phyloP scores from a whole-genome alignment of 2,888 invertebrate genomes.

The Aphelenchoides bicaudatus region DNA sequence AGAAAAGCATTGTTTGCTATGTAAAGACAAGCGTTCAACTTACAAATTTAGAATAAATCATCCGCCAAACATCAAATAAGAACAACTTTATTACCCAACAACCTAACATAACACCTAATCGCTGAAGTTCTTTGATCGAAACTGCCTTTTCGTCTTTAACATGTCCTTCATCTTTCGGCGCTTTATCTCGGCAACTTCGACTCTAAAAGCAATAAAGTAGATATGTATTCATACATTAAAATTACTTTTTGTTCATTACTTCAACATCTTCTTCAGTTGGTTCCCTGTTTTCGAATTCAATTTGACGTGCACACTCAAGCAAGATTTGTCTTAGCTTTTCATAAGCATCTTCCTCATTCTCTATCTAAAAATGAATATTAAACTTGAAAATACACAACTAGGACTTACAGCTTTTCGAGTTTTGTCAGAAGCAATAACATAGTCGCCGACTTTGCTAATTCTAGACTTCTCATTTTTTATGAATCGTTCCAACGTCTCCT shows the following conservation, averaged over 20 bases:
- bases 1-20: no score
- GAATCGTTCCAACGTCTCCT: constrained; percentile 24
- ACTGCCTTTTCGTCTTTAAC: background rate
- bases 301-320: constrained; percentile 20
- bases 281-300: constrained; percentile 14
- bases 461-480: constrained; percentile 19
- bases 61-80: background rate
- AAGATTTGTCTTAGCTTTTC: constrained; percentile 28
- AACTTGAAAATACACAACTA: no score
- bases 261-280: constrained; percentile 30
- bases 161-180: constrained; percentile 1
- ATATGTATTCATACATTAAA: background rate
- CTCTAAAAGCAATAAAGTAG: background rate
- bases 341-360: constrained; percentile 40
- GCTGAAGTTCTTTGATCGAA: constrained; percentile 1
- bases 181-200: background rate
- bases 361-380: constrained; percentile 30
- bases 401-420: constrained; percentile 7
- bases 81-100: background rate
- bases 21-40: no score
- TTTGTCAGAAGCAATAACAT: constrained; percentile 32
- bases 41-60: no score
- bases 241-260: background rate
- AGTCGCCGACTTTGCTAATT: constrained; percentile 30
- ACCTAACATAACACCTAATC: no score